Percentiles rank a stretch among this genome's conserved stretches.
phyloP scores from a whole-genome alignment of 2,797 vertebrate genomes.

The Argya squamiceps region DNA sequence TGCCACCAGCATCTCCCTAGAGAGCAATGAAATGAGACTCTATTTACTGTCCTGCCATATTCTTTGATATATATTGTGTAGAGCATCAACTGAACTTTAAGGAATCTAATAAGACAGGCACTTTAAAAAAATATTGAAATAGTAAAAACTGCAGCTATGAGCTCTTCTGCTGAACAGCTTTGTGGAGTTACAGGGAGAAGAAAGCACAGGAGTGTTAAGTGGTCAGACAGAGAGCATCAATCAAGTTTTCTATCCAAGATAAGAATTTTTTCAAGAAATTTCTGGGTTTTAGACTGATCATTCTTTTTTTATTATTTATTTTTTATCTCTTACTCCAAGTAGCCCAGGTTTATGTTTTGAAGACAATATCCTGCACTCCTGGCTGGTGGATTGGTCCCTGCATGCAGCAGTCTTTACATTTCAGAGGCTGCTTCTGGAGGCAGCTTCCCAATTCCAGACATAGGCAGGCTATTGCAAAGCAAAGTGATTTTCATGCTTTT shows the following conservation, averaged over 20 bases:
- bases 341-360: background rate
- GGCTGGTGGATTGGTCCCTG: background rate
- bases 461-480: background rate
- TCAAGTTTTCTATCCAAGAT: background rate
- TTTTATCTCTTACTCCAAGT: background rate
- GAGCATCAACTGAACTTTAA: background rate
- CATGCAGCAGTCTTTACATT: background rate
- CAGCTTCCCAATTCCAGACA: background rate
- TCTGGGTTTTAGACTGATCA: background rate
- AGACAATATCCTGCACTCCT: background rate
- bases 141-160: background rate
- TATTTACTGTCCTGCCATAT: background rate
- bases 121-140: background rate
- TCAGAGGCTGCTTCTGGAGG: background rate
- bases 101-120: background rate
- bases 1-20: background rate
- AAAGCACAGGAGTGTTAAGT: background rate
- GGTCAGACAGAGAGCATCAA: background rate
- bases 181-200: background rate
- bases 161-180: background rate
- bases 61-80: background rate
- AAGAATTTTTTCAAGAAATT: background rate
- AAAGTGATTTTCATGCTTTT: constrained; percentile 32
- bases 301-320: background rate
- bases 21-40: background rate